These are phyloP conservation scores for Eleginops maclovinus DNA, from an alignment of 2,113 vertebrate genomes.

Conservation along the genomic window DNA sequence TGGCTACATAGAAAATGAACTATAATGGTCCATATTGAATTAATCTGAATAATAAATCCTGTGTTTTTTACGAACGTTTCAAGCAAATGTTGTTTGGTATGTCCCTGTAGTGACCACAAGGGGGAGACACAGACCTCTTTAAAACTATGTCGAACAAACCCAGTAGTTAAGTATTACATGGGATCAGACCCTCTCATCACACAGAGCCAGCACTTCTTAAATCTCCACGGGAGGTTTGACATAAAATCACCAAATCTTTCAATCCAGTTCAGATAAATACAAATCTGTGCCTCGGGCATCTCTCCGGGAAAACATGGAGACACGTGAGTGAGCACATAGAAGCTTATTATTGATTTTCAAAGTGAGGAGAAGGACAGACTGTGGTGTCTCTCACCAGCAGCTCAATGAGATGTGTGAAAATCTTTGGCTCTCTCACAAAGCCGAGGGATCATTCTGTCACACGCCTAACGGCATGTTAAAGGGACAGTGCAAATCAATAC, in stretches of 20 bases:
- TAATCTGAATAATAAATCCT: not conserved
- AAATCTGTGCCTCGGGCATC: constrained; percentile 58
- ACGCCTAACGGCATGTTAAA: constrained; percentile 64
- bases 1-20: not conserved
- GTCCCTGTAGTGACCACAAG: constrained; percentile 28
- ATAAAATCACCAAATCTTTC: constrained; percentile 53
- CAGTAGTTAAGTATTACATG: not conserved
- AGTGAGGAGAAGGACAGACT: constrained; percentile 64
- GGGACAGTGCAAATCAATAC: constrained; percentile 55
- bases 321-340: constrained; percentile 61
- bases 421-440: constrained; percentile 61
- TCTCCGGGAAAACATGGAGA: constrained; percentile 51
- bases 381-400: constrained; percentile 68
- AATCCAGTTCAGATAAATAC: constrained; percentile 39
- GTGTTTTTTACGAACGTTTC: not conserved
- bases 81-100: not conserved
- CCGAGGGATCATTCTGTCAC: constrained; percentile 62
- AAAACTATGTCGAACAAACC: not conserved
- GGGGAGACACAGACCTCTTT: constrained; percentile 64
- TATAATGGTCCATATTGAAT: not conserved
- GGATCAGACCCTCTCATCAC: constrained; percentile 7
- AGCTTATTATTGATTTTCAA: constrained; percentile 78
- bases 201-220: constrained; percentile 12
- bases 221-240: constrained; percentile 16
- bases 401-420: constrained; percentile 77